A percentile compares a stretch with the other conserved stretches of the same genome.
phyloP scores from a whole-genome alignment of 2,797 vertebrate genomes.

The Sus cebifrons region DNA sequence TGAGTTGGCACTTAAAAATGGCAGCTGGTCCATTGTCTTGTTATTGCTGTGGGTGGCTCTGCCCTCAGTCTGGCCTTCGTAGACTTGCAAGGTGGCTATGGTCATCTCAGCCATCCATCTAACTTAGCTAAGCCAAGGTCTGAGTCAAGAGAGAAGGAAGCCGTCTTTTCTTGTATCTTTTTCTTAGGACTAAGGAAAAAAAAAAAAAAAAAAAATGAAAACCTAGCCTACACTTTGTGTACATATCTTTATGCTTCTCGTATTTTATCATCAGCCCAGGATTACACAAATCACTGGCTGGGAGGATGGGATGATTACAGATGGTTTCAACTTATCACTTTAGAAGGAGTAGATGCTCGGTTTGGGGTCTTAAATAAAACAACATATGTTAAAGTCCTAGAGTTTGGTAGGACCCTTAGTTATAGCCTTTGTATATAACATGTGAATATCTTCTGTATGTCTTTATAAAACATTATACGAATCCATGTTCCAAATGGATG shows the following conservation, averaged over 20 bases:
- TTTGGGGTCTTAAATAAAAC: conserved; percentile 36
- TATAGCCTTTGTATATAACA: not conserved
- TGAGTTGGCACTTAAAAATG: not conserved
- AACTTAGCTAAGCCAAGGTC: not conserved
- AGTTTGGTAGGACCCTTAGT: not conserved
- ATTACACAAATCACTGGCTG: not conserved
- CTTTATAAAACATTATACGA: not conserved
- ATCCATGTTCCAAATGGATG: not conserved
- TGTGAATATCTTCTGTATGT: conserved; percentile 32
- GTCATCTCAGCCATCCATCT: not conserved
- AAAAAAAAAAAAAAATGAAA: not conserved
- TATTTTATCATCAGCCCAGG: not conserved
- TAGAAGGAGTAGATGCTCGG: not conserved
- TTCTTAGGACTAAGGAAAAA: not conserved
- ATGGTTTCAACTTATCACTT: not conserved
- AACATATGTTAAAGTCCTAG: not conserved
- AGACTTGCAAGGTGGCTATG: not conserved
- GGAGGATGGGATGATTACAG: not conserved
- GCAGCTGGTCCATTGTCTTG: not conserved
- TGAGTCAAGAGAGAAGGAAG: not conserved
- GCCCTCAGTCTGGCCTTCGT: not conserved
- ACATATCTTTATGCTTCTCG: not conserved
- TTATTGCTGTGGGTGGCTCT: not conserved
- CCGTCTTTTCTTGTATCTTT: not conserved
- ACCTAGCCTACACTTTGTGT: not conserved